These are phyloP conservation scores for Pluvialis apricaria DNA, from an alignment of 2,113 vertebrate species.

Conservation along the genomic window DNA sequence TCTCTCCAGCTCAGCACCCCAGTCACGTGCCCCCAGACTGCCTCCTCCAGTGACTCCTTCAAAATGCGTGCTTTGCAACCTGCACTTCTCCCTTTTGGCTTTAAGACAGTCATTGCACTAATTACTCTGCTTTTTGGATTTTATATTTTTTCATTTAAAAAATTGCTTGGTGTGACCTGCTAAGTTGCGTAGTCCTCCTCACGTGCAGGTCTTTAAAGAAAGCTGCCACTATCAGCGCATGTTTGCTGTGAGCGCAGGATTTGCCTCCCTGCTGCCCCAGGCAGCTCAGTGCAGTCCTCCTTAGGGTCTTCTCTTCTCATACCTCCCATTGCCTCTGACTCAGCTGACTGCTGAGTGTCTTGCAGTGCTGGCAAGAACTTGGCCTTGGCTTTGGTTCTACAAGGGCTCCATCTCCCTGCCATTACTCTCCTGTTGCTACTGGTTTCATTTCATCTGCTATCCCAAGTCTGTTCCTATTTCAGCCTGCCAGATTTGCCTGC, in stretches of 20 bases:
- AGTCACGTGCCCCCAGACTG: not conserved
- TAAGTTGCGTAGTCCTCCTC: not conserved
- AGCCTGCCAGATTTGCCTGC: constrained; percentile 50
- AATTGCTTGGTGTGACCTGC: not conserved
- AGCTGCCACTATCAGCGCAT: not conserved
- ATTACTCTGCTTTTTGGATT: not conserved
- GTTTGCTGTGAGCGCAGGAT: not conserved
- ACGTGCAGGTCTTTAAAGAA: accelerated
- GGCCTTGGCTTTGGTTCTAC: not conserved
- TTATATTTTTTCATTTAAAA: not conserved
- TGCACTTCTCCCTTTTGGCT: not conserved
- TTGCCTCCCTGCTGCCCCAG: not conserved
- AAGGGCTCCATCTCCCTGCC: not conserved
- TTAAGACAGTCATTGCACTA: not conserved
- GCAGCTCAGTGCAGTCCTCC: not conserved
- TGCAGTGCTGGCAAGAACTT: not conserved
- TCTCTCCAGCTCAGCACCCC: not conserved
- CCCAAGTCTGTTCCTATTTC: not conserved
- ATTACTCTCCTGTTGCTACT: not conserved
- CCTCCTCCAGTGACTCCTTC: not conserved
- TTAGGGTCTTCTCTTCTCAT: not conserved
- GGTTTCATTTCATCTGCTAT: constrained; percentile 8
- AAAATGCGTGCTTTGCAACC: not conserved
- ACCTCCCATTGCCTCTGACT: not conserved
- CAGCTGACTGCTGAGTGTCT: not conserved